A percentile compares a stretch with the other conserved stretches of the same genome.
Conservation (phyloP, 2,888 invertebrate species). For the Parascotia fuliginaria region DNA sequence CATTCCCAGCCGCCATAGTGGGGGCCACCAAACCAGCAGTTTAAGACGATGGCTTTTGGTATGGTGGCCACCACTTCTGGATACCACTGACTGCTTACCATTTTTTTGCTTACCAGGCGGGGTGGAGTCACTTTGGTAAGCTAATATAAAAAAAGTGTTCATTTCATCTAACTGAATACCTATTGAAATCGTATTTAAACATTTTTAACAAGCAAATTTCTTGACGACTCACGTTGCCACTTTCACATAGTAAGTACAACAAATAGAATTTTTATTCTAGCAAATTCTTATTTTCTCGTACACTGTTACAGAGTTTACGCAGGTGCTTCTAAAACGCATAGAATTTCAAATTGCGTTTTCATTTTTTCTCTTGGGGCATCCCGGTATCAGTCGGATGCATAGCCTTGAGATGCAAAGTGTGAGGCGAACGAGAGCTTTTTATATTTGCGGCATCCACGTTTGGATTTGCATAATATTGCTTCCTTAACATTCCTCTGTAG, state of each 20-base stretch:
- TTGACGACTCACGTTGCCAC: slow-evolving; percentile 8
- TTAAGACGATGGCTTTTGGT: too few species aligned
- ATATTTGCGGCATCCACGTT: slow-evolving; percentile 81
- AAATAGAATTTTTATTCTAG: slow-evolving; percentile 32
- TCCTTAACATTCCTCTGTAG: slow-evolving; percentile 79
- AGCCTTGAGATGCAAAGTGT: slow-evolving; percentile 85
- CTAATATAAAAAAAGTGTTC: too few species aligned
- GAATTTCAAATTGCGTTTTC: slow-evolving; percentile 82
- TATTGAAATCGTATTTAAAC: slow-evolving; percentile 9
- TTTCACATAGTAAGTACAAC: slow-evolving; percentile 16
- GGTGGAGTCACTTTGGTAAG: too few species aligned
- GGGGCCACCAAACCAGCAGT: too few species aligned
- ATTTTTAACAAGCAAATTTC: slow-evolving; percentile 13
- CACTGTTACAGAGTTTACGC: slow-evolving; percentile 57
- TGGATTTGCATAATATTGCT: slow-evolving; percentile 86
- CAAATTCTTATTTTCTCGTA: slow-evolving; percentile 40
- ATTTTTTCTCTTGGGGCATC: slow-evolving; percentile 81
- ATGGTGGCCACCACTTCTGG: too few species aligned
- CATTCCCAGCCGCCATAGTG: too few species aligned
- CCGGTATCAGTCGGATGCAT: slow-evolving; percentile 80
- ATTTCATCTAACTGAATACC: slow-evolving; percentile 1
- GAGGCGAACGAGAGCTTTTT: slow-evolving; percentile 78
- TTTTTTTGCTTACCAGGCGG: too few species aligned
- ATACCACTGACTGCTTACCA: too few species aligned
- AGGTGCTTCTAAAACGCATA: slow-evolving; percentile 76